Evolutionary conservation across 2,888 invertebrate genomes (phyloP).

Genomic region (Teleiodes luculella): DNA sequence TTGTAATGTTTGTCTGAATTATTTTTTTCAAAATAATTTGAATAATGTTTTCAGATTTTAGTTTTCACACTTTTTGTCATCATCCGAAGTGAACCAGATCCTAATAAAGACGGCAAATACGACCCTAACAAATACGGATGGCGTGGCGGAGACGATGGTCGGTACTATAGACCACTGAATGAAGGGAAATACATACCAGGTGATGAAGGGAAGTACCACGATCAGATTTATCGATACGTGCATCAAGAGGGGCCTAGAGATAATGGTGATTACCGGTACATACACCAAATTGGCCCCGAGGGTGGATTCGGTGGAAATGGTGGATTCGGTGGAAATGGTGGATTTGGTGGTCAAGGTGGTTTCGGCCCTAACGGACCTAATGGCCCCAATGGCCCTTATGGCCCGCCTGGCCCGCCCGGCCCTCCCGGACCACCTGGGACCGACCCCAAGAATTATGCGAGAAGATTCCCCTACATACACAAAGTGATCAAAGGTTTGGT

Average conservation of each 20-base stretch:
- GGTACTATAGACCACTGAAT: slow-evolving; percentile 57
- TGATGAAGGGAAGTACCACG: slow-evolving; percentile 74
- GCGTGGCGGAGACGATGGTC: slow-evolving; percentile 61
- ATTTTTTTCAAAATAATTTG: background rate
- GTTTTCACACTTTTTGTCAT: slow-evolving; percentile 21
- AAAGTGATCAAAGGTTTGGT: slow-evolving; percentile 53
- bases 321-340: slow-evolving; percentile 34
- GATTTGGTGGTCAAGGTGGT: slow-evolving; percentile 34
- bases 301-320: slow-evolving; percentile 48
- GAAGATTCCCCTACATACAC: slow-evolving; percentile 58
- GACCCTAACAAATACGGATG: slow-evolving; percentile 47
- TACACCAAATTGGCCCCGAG: slow-evolving; percentile 58
- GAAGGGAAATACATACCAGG: slow-evolving; percentile 77
- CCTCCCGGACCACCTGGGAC: slow-evolving; percentile 29
- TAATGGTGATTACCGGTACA: slow-evolving; percentile 67
- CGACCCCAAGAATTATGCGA: slow-evolving; percentile 52
- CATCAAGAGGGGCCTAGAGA: slow-evolving; percentile 51
- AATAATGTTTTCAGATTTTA: slow-evolving; percentile 45
- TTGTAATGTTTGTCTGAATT: background rate
- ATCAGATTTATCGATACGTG: slow-evolving; percentile 73
- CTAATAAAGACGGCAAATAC: slow-evolving; percentile 59
- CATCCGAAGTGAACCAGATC: slow-evolving; percentile 31
- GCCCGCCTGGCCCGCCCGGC: slow-evolving; percentile 29
- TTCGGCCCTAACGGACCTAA: slow-evolving; percentile 32
- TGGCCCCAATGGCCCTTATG: slow-evolving; percentile 28